Percentiles rank a stretch among this genome's conserved stretches.
phyloP scores from a whole-genome alignment of 2,888 invertebrate species.

The Griposia aprilina region DNA sequence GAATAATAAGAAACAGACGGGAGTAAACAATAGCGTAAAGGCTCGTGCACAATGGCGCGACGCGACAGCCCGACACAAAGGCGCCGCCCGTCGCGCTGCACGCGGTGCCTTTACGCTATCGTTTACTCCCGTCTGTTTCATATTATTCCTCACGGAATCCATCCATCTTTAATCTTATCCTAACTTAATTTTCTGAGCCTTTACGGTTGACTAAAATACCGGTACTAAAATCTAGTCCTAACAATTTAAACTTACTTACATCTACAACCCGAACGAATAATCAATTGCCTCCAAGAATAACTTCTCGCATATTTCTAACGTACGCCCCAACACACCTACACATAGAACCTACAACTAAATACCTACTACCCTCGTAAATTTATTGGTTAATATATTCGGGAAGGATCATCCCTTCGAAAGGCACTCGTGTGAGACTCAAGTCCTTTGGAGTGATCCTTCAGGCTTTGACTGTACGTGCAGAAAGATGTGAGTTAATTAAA shows the following conservation, averaged over 20 bases:
- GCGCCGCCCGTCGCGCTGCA: too few species aligned
- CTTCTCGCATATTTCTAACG: constrained; percentile 14
- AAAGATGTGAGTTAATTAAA: constrained; percentile 19
- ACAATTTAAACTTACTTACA: constrained; percentile 5
- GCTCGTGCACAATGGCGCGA: too few species aligned
- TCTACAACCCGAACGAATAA: constrained; percentile 6
- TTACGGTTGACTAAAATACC: neutral
- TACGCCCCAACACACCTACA: neutral
- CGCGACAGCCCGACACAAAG: too few species aligned
- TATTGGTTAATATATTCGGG: constrained; percentile 49
- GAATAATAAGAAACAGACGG: neutral
- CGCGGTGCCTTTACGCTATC: too few species aligned
- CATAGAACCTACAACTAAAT: constrained; percentile 18
- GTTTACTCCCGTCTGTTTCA: too few species aligned
- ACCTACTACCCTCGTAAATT: constrained; percentile 38
- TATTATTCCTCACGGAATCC: too few species aligned
- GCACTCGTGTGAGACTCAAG: constrained; percentile 29
- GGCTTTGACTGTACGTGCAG: neutral
- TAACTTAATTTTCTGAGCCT: too few species aligned
- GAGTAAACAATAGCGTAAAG: neutral
- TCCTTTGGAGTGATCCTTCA: constrained; percentile 15
- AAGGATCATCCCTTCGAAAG: constrained; percentile 34
- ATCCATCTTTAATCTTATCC: too few species aligned
- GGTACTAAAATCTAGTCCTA: neutral
- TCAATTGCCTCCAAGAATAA: neutral